These are phyloP conservation scores for Psittacula echo DNA, from an alignment of 2,797 vertebrate genomes.

Conservation along the genomic window DNA sequence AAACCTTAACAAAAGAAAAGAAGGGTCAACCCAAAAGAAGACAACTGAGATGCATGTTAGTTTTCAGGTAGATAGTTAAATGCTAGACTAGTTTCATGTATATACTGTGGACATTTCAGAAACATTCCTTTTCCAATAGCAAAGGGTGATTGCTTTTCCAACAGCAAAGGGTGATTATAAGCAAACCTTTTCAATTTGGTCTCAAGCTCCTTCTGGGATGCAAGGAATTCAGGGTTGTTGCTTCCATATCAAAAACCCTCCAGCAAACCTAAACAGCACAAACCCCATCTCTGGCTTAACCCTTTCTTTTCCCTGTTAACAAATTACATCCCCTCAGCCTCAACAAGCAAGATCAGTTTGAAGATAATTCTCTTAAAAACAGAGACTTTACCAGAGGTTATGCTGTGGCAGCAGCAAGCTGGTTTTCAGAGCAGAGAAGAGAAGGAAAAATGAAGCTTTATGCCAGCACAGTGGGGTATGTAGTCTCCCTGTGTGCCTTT, in stretches of 20 bases:
- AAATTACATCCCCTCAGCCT: not conserved
- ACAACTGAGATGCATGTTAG: not conserved
- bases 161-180: not conserved
- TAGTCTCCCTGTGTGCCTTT: not conserved
- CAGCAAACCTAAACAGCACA: accelerated
- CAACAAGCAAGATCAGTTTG: not conserved
- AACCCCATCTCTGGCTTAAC: not conserved
- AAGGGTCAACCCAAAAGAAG: not conserved
- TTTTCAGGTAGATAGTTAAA: not conserved
- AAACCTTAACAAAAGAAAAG: not conserved
- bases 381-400: not conserved
- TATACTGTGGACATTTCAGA: not conserved
- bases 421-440: not conserved
- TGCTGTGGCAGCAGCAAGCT: not conserved
- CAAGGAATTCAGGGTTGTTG: not conserved
- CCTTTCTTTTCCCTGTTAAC: not conserved
- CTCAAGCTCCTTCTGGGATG: not conserved
- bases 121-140: not conserved
- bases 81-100: accelerated
- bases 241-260: not conserved
- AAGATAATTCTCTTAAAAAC: not conserved
- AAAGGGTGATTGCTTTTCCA: not conserved
- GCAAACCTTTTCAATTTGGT: not conserved
- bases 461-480: not conserved
- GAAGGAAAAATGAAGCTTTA: constrained; percentile 3